A percentile compares a stretch with the other conserved stretches of the same genome.
Conservation (phyloP, 2,113 vertebrate genomes). For the Uropsilus gracilis region DNA sequence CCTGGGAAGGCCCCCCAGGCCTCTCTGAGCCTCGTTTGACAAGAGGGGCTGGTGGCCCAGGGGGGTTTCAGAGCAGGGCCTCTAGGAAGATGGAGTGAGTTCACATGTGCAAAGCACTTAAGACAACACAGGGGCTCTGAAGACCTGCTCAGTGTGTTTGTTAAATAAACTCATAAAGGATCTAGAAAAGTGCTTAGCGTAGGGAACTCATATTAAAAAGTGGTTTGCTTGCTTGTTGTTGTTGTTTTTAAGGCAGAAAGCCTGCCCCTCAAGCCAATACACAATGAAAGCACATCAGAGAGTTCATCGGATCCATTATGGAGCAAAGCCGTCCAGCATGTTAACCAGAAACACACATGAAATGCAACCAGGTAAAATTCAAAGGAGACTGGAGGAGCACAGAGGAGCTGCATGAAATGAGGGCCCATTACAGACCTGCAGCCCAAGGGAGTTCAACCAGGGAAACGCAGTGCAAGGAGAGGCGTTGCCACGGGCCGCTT, state of each 20-base stretch:
- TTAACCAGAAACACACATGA: not conserved
- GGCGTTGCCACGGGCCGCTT: too few species aligned
- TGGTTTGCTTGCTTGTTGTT: too few species aligned
- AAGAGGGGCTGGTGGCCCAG: not conserved
- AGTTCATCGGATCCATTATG: not conserved
- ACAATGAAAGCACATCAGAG: not conserved
- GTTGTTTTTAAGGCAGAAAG: not conserved
- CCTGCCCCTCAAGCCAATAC: not conserved
- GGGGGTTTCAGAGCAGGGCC: not conserved
- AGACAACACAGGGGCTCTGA: not conserved
- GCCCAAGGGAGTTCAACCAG: not conserved
- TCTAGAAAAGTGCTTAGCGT: not conserved
- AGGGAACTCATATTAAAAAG: not conserved
- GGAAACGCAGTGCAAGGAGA: too few species aligned
- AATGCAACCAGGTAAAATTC: not conserved
- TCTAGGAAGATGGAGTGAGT: not conserved
- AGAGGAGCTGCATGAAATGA: accelerated
- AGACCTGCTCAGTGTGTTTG: not conserved
- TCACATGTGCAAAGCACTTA: not conserved
- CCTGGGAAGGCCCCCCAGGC: not conserved
- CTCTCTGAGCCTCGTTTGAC: not conserved
- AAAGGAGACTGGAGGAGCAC: not conserved
- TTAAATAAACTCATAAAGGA: not conserved
- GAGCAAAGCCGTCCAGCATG: not conserved
- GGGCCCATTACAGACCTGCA: not conserved